Conservation (phyloP, 92 coral and sea anemone species). For the Epizoanthus stellaris region DNA sequence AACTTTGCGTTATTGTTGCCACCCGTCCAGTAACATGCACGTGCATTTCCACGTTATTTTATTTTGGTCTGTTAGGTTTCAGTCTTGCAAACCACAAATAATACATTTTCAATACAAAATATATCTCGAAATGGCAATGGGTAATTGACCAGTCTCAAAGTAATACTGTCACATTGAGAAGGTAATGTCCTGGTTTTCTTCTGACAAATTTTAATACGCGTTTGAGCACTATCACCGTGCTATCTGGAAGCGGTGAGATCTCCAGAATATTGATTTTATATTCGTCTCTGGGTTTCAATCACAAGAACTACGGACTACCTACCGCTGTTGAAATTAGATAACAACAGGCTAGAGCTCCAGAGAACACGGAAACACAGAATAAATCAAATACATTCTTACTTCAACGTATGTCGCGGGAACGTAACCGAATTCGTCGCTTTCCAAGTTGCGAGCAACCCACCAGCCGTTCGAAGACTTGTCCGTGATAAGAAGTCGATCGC, state of each 20-base stretch:
- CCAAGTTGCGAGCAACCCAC: conserved; percentile 89
- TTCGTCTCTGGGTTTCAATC: background rate
- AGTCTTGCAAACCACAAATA: background rate
- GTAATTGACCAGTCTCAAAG: background rate
- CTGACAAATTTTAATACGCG: background rate
- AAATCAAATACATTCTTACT: conserved; percentile 53
- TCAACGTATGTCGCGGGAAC: conserved; percentile 83
- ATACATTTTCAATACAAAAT: too few relatives aligned
- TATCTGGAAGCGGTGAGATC: background rate
- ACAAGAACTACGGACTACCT: background rate
- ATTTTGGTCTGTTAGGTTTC: background rate
- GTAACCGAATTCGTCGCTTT: conserved; percentile 82
- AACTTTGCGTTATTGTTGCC: background rate
- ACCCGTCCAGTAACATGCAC: background rate
- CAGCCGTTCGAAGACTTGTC: conserved; percentile 70
- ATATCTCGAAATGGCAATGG: background rate
- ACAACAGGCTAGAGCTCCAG: background rate
- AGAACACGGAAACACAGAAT: conserved; percentile 29
- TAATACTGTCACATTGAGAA: background rate
- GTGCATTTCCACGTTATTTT: background rate
- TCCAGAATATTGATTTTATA: background rate
- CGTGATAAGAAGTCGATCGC: conserved; percentile 80
- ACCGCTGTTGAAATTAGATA: background rate
- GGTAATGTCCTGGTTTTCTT: background rate
- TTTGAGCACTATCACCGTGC: too few relatives aligned